Conservation (phyloP, 2,113 vertebrate genomes). For the Leiothrix lutea region DNA sequence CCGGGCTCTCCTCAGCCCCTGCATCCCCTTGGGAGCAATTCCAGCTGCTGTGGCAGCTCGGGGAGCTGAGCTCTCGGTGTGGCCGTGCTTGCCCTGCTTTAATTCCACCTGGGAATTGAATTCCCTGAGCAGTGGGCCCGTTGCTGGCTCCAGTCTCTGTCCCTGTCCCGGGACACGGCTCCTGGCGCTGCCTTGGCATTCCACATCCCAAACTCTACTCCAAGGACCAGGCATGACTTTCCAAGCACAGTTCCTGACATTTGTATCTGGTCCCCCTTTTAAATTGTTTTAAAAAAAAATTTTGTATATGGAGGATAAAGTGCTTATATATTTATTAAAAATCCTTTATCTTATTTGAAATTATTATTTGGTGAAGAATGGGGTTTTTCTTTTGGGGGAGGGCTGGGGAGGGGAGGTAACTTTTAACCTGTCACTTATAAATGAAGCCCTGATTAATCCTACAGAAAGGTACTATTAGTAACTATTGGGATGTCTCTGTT, state of each 20-base stretch:
- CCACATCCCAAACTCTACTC: background rate
- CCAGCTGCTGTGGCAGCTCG: background rate
- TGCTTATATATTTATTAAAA: constrained; percentile 86
- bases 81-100: background rate
- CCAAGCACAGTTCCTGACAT: constrained; percentile 74
- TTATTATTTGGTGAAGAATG: constrained; percentile 78
- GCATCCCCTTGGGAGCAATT: accelerated
- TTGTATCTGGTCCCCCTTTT: constrained; percentile 75
- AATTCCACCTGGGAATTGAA: background rate
- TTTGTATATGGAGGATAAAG: constrained; percentile 84
- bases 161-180: background rate
- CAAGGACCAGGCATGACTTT: constrained; percentile 57
- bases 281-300: constrained; percentile 76
- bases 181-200: background rate
- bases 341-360: constrained; percentile 82
- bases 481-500: constrained; percentile 72
- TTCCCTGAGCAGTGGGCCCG: background rate
- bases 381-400: constrained; percentile 67
- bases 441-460: constrained; percentile 58
- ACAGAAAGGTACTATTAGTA: constrained; percentile 75
- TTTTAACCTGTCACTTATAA: constrained; percentile 55
- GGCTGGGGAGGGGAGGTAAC: constrained; percentile 41
- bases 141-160: background rate
- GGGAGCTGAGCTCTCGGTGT: background rate
- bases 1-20: background rate